phyloP scores from a whole-genome alignment of 2,888 invertebrate genomes.

The Meandrusa payeni region DNA sequence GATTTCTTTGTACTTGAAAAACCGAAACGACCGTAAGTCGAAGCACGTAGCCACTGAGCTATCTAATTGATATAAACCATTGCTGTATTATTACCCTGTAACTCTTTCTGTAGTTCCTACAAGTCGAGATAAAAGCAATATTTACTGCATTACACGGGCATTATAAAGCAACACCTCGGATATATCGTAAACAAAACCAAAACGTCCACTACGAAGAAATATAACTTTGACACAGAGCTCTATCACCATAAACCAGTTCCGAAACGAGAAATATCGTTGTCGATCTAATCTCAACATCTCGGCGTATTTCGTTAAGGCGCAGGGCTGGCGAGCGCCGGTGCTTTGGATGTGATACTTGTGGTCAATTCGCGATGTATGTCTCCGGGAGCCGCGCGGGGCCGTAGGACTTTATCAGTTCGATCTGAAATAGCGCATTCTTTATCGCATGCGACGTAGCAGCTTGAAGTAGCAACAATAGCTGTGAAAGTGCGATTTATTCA shows the following conservation, averaged over 20 bases:
- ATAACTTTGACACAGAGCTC: conserved; percentile 43
- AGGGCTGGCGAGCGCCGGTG: conserved; percentile 33
- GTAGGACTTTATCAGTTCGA: conserved; percentile 57
- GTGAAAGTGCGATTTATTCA: conserved; percentile 24
- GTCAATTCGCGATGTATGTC: conserved; percentile 64
- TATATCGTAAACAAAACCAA: conserved; percentile 5
- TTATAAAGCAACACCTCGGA: conserved; percentile 10
- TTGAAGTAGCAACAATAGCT: conserved; percentile 22
- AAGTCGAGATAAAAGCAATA: not conserved
- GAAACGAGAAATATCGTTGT: conserved; percentile 58
- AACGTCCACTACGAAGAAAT: conserved; percentile 30
- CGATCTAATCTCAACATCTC: conserved; percentile 71
- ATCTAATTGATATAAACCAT: too few relatives aligned
- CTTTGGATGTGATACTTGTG: conserved; percentile 22
- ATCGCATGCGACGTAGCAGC: conserved; percentile 17
- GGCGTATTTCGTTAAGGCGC: conserved; percentile 48
- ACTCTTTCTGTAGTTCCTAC: not conserved
- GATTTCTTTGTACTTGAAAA: too few relatives aligned
- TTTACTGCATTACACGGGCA: conserved; percentile 9
- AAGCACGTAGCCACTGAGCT: too few relatives aligned
- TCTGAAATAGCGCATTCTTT: conserved; percentile 60
- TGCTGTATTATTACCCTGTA: too few relatives aligned
- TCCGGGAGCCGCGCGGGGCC: conserved; percentile 46
- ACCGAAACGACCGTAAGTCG: too few relatives aligned
- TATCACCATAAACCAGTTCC: conserved; percentile 45